phyloP scores from a whole-genome alignment of 2,113 vertebrate genomes.

The Megalops atlanticus region DNA sequence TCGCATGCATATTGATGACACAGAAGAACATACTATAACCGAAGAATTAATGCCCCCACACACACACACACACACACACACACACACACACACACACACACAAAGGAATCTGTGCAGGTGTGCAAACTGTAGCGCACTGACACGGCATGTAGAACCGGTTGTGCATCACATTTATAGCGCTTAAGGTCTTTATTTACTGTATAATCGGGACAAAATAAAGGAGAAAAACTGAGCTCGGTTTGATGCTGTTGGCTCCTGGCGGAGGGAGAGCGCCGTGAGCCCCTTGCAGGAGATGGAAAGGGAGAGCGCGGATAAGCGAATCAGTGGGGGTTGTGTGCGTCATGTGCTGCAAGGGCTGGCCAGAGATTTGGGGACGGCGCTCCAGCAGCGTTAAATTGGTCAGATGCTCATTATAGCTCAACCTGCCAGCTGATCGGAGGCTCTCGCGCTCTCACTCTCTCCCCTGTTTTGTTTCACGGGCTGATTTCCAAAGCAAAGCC shows the following conservation, averaged over 20 bases:
- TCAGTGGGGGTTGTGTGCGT: slow-evolving; percentile 59
- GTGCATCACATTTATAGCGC: not conserved
- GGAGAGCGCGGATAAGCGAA: slow-evolving; percentile 33
- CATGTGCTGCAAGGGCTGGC: slow-evolving; percentile 62
- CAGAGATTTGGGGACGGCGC: slow-evolving; percentile 35
- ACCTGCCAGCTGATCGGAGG: slow-evolving; percentile 56
- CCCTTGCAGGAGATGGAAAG: slow-evolving; percentile 51
- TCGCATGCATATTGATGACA: not conserved
- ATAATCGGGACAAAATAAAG: not conserved
- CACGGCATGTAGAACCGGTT: not conserved
- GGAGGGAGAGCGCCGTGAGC: slow-evolving; percentile 7
- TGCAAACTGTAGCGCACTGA: not conserved
- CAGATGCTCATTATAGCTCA: slow-evolving; percentile 57
- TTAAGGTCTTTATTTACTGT: not conserved
- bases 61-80: too few species aligned
- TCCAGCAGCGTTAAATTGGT: slow-evolving; percentile 51
- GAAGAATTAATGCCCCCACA: not conserved
- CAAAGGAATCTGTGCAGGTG: not conserved
- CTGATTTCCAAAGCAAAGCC: slow-evolving; percentile 38
- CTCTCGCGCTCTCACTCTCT: slow-evolving; percentile 37
- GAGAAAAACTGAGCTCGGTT: not conserved
- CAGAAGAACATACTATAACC: not conserved
- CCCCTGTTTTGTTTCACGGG: slow-evolving; percentile 40
- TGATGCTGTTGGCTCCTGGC: slow-evolving; percentile 19
- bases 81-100: too few species aligned